Percentiles rank a stretch among this genome's conserved stretches.
Conservation (phyloP, 2,113 vertebrate species). For the Chelonoidis abingdonii region DNA sequence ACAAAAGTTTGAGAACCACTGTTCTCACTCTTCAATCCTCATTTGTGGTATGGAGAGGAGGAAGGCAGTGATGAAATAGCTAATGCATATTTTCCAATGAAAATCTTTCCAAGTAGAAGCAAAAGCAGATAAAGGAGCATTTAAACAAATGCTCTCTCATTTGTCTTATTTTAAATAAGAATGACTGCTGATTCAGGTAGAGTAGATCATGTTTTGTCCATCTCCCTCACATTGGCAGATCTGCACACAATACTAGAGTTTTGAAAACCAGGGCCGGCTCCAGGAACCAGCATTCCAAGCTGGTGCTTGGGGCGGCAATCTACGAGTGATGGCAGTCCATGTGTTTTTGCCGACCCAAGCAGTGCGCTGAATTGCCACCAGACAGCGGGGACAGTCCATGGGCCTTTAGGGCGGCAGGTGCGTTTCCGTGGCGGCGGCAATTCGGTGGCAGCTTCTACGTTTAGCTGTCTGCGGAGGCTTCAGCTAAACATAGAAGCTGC, state of each 20-base stretch:
- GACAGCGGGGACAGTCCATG: too few species aligned
- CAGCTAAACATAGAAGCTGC: too few species aligned
- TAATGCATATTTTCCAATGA: accelerated
- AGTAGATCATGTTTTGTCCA: background rate
- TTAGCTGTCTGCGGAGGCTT: too few species aligned
- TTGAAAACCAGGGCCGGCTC: background rate
- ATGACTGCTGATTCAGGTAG: background rate
- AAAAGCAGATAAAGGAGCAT: background rate
- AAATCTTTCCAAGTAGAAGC: background rate
- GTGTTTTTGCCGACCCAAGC: too few species aligned
- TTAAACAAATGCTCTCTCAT: accelerated
- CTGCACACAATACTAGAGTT: accelerated
- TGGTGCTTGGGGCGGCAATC: too few species aligned
- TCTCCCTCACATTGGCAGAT: background rate
- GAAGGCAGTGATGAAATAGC: background rate
- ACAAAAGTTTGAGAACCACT: too few species aligned
- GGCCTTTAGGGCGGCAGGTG: too few species aligned
- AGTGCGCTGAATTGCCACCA: too few species aligned
- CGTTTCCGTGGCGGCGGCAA: too few species aligned
- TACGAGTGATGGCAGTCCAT: too few species aligned
- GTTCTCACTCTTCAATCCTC: background rate
- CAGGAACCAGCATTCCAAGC: too few species aligned
- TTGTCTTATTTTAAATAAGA: background rate
- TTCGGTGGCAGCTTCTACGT: too few species aligned
- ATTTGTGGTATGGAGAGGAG: background rate